Base-by-base conservation (phyloP, 2,113 vertebrate species). In the Corythoichthys haematopterus region DNA sequence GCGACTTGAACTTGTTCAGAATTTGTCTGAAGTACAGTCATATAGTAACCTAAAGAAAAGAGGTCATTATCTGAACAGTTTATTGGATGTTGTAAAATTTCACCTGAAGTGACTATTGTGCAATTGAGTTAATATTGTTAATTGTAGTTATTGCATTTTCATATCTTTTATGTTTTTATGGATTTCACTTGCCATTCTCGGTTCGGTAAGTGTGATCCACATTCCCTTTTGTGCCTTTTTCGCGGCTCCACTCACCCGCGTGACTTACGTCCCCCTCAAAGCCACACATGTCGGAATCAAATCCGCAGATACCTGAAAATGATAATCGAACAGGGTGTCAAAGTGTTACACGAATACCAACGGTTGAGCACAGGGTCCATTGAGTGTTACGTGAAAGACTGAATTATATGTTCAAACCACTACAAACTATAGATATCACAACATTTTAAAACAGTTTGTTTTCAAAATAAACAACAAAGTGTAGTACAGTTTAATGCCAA, bases 171-270 rank as follows among this genome's bases (percentile, higher is more conserved):
- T 28, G 36, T 15, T 3, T 10, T 33, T 61, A 20, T 10, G 11
- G 37, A 61, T 37, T 55, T 2, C 12, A 15, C 87, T 88, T 56
- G 91, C 91, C 91, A 51, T 84, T 77, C 68, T 85, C 74, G 45
- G 87, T 91, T 75, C 79, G 77, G 72, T 88, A 91, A 1, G 89
- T 90, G 75, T 91, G 89, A 82, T 92, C 91, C 69, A 69, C 51
- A 16, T 69, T 20, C n/a, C 84, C 7, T n/a, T 69, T 66, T 36
- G 77, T 70, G 63, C 84, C 90, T 53, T 64, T 80, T 66, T 73
- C 37, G 33, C 12, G 85, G 14, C 2, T 63, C 91, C 91, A 92
- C 3, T 0, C 72, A 70, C 76, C 83, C 28, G 0, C 9, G 9
- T 77, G 77, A 71, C 16, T 69, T 9, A 84, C 63, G 43, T 72